Conservation (phyloP, 2,888 invertebrate genomes). For the Druceiella hillmani region DNA sequence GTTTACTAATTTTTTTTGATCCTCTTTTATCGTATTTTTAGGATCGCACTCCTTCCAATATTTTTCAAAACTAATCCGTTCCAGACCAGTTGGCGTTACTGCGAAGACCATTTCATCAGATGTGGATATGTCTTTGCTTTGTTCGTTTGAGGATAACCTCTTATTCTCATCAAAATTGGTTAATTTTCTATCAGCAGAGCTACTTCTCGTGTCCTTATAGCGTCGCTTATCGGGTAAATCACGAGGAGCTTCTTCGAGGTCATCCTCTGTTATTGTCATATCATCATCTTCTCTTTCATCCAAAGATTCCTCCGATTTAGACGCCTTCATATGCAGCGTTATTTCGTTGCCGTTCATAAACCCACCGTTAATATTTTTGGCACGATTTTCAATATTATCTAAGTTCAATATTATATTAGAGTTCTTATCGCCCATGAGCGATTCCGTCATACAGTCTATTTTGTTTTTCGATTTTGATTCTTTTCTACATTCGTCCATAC, state of each 20-base stretch:
- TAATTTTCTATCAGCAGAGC: constrained; percentile 33
- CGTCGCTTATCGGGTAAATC: constrained; percentile 31
- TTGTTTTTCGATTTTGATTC: constrained; percentile 26
- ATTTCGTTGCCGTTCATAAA: constrained; percentile 31
- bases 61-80: constrained; percentile 47
- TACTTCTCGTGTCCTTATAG: constrained; percentile 29
- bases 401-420: constrained; percentile 11
- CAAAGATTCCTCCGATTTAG: constrained; percentile 44
- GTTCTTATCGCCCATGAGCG: constrained; percentile 25
- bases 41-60: constrained; percentile 43
- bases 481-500: constrained; percentile 38
- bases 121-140: constrained; percentile 48
- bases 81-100: constrained; percentile 47
- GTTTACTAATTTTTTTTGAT: constrained; percentile 26
- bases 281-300: constrained; percentile 46
- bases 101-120: constrained; percentile 53
- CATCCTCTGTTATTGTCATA: constrained; percentile 49
- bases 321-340: constrained; percentile 32
- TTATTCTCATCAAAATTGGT: constrained; percentile 27
- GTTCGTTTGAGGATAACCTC: constrained; percentile 38
- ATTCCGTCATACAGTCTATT: no score
- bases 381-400: constrained; percentile 24
- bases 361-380: constrained; percentile 27
- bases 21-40: constrained; percentile 23
- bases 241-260: constrained; percentile 37